phyloP scores from a whole-genome alignment of 2,113 vertebrate genomes.

The Seriola rivoliana region DNA sequence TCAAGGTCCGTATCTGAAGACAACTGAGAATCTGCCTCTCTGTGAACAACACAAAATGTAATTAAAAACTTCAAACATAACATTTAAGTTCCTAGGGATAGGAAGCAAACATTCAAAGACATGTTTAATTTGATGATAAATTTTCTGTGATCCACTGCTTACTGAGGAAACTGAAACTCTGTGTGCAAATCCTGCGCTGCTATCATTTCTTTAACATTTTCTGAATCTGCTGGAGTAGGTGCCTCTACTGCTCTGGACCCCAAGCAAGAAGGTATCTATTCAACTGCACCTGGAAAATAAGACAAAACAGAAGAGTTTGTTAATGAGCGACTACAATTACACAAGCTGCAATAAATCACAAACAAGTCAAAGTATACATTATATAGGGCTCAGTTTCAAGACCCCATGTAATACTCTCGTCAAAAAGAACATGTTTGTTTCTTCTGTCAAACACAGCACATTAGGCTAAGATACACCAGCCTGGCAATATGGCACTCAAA shows the following conservation, averaged over 20 bases:
- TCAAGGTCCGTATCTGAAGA: conserved; percentile 97
- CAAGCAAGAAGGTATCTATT: conserved; percentile 21
- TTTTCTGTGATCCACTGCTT: conserved; percentile 83
- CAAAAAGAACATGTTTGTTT: background rate
- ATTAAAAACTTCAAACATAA: background rate
- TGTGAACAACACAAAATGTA: conserved; percentile 76
- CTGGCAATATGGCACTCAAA: background rate
- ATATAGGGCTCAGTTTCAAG: background rate
- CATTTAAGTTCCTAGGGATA: background rate
- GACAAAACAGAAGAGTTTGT: background rate
- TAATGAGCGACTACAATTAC: background rate
- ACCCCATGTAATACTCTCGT: background rate
- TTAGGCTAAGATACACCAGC: background rate
- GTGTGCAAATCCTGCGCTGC: conserved; percentile 98
- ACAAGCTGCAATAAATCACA: background rate
- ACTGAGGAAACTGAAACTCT: conserved; percentile 97
- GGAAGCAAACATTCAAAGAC: conserved; percentile 4
- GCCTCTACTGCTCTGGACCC: conserved; percentile 62
- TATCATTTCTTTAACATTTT: conserved; percentile 99
- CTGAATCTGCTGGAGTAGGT: conserved; percentile 87
- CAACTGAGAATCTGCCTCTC: conserved; percentile 96
- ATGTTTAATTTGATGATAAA: conserved; percentile 52
- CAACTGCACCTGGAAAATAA: conserved; percentile 33
- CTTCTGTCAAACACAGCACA: background rate
- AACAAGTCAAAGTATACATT: background rate